These are phyloP conservation scores for Holotrichia oblita DNA, from an alignment of 1,140 invertebrate species.

Conservation along the genomic window DNA sequence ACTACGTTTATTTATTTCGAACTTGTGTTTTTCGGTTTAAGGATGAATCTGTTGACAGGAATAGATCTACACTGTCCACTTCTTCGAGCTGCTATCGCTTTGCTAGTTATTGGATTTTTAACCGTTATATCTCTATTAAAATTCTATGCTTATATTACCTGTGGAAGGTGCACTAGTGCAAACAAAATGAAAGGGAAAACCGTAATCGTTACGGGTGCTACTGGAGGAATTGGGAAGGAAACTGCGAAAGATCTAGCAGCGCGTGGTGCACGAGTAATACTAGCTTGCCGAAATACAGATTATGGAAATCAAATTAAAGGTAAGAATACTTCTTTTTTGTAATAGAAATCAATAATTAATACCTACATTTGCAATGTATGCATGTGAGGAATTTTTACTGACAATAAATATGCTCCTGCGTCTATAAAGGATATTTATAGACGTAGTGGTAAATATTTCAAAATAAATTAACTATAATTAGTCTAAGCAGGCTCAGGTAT, in stretches of 20 bases:
- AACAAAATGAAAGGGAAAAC: slow-evolving; percentile 86
- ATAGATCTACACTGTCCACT: slow-evolving; percentile 46
- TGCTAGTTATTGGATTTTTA: slow-evolving; percentile 47
- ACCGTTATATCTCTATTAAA: slow-evolving; percentile 51
- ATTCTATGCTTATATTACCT: slow-evolving; percentile 54
- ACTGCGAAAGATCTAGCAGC: slow-evolving; percentile 84
- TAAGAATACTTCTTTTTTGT: slow-evolving; percentile 55
- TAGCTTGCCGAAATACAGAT: slow-evolving; percentile 88
- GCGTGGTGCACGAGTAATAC: slow-evolving; percentile 84
- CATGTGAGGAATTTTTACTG: no score
- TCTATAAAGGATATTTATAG: no score
- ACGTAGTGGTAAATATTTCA: no score
- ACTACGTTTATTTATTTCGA: background rate
- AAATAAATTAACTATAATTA: no score
- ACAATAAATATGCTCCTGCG: no score
- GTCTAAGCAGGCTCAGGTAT: no score
- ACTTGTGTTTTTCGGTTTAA: background rate
- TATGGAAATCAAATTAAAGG: slow-evolving; percentile 77
- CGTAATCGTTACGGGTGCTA: slow-evolving; percentile 91
- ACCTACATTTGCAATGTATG: no score
- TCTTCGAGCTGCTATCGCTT: slow-evolving; percentile 46
- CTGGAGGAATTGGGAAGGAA: slow-evolving; percentile 91
- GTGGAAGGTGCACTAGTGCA: slow-evolving; percentile 50
- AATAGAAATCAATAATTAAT: no score
- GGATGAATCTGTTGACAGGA: slow-evolving; percentile 39